Evolutionary conservation across 2,113 vertebrate genomes (phyloP).

Genomic region (Hippocampus barbouri): DNA sequence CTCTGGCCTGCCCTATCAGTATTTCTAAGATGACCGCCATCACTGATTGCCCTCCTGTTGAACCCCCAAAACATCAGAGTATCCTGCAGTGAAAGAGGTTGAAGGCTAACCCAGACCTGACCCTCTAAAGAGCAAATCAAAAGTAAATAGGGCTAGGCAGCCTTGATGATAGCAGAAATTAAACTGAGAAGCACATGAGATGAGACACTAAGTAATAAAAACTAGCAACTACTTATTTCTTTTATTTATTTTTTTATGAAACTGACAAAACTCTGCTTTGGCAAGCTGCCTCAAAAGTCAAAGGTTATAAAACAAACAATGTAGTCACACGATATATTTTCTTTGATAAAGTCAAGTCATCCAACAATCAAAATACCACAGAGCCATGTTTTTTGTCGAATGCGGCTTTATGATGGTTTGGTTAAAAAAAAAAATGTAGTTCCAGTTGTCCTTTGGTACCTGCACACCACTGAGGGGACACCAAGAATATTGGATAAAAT

Average conservation of each 20-base stretch:
- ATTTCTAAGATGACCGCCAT: constrained; percentile 11
- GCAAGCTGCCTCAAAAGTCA: constrained; percentile 6
- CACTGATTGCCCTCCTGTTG: constrained; percentile 45
- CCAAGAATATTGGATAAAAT: neutral
- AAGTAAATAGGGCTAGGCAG: neutral
- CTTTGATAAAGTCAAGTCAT: constrained; percentile 23
- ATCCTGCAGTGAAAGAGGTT: constrained; percentile 22
- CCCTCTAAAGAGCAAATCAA: constrained; percentile 14
- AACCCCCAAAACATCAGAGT: constrained; percentile 45
- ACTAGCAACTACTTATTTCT: neutral
- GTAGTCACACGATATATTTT: constrained; percentile 24
- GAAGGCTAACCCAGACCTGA: constrained; percentile 3
- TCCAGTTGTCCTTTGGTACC: neutral
- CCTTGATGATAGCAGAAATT: constrained; percentile 29
- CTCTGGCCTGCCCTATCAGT: constrained; percentile 21
- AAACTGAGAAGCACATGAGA: constrained; percentile 18
- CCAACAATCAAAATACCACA: constrained; percentile 19
- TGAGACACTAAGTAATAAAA: constrained; percentile 23
- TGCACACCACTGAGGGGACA: neutral
- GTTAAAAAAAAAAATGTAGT: neutral
- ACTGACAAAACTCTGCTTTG: constrained; percentile 14
- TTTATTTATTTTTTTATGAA: constrained; percentile 1
- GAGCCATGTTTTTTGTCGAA: constrained; percentile 9
- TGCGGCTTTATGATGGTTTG: neutral
- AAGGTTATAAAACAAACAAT: constrained; percentile 23